A percentile compares a stretch with the other conserved stretches of the same genome.
Conservation (phyloP, 2,888 invertebrate genomes). For the Anodontia alba region DNA sequence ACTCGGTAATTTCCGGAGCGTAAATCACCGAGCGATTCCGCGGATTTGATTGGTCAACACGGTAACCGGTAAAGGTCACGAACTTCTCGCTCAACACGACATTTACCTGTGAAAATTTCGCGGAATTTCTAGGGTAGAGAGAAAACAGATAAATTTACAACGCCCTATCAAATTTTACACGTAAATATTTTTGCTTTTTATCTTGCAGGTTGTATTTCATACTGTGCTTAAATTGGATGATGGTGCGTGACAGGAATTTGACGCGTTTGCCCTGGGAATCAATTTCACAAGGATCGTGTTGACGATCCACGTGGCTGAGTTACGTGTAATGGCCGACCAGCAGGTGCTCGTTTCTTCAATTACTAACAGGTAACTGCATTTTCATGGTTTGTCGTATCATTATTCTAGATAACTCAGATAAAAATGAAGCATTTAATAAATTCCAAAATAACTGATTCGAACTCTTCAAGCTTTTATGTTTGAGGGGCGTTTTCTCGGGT, state of each 20-base stretch:
- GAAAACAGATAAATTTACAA: too few species aligned
- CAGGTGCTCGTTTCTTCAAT: constrained; percentile 1
- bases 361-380: not conserved
- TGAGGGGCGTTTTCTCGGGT: too few species aligned
- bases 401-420: too few species aligned
- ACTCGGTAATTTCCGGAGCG: too few species aligned
- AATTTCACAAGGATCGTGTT: not conserved
- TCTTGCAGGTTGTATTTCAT: constrained; percentile 14
- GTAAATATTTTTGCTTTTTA: not conserved
- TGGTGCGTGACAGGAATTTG: constrained; percentile 37
- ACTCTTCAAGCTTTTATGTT: too few species aligned
- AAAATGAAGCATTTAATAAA: too few species aligned
- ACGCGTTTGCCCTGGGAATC: constrained; percentile 1
- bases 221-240: not conserved
- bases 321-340: constrained; percentile 9
- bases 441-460: too few species aligned
- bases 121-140: constrained; percentile 45
- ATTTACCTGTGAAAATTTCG: constrained; percentile 27
- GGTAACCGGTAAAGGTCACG: not conserved
- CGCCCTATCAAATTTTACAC: not conserved
- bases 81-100: constrained; percentile 3
- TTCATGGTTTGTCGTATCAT: too few species aligned
- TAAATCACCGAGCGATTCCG: too few species aligned
- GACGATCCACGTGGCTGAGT: constrained; percentile 8
- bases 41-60: constrained; percentile 9